Conservation (phyloP, 2,113 vertebrate genomes). For the Dromaius novaehollandiae region DNA sequence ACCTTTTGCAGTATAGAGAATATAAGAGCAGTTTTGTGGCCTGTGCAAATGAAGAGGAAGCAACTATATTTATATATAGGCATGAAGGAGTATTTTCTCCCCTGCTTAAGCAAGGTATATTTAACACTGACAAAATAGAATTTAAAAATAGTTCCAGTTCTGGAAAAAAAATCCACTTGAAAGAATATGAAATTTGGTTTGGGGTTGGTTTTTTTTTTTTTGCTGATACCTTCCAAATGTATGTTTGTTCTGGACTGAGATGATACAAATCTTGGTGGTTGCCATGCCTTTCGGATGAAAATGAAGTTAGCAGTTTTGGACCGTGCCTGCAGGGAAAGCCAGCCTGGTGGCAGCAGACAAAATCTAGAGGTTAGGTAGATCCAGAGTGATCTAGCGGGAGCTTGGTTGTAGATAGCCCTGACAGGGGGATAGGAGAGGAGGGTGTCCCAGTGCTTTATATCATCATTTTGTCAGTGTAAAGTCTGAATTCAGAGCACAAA, state of each 20-base stretch:
- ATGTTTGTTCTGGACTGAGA: constrained; percentile 1
- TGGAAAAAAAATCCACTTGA: not conserved
- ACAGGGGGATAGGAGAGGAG: not conserved
- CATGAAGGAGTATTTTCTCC: not conserved
- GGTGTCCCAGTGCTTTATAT: not conserved
- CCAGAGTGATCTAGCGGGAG: not conserved
- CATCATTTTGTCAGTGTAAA: not conserved
- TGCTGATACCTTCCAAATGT: not conserved
- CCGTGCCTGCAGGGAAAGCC: not conserved
- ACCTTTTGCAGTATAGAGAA: not conserved
- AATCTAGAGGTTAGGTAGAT: not conserved
- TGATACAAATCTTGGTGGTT: not conserved
- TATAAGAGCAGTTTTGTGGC: not conserved
- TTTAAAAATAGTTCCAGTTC: constrained; percentile 27
- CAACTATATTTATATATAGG: constrained; percentile 22
- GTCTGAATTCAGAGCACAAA: not conserved
- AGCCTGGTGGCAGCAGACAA: not conserved
- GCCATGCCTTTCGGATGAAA: not conserved
- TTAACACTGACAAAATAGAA: constrained; percentile 28
- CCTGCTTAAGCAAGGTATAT: constrained; percentile 2
- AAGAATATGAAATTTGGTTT: constrained; percentile 29
- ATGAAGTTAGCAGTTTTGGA: not conserved
- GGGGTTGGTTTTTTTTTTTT: not conserved
- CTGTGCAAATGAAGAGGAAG: not conserved
- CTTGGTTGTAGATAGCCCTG: not conserved